phyloP scores from a whole-genome alignment of 2,113 vertebrate genomes.

The Pan troglodytes region DNA sequence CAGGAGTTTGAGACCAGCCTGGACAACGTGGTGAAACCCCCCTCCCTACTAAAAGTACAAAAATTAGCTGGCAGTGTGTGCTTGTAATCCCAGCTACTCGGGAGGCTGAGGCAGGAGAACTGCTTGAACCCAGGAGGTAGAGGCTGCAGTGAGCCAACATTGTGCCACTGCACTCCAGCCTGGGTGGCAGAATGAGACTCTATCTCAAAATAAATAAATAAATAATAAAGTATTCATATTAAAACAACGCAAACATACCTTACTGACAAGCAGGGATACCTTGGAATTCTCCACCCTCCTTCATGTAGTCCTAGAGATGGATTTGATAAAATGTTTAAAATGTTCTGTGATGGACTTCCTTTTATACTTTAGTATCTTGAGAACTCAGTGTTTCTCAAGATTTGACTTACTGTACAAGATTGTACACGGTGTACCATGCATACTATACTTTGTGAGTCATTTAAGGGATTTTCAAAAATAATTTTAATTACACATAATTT shows the following conservation, averaged over 20 bases:
- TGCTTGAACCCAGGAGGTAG: too few species aligned
- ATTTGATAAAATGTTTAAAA: neutral
- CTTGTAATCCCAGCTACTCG: too few species aligned
- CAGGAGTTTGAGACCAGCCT: too few species aligned
- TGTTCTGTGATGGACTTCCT: neutral
- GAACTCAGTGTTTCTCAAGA: neutral
- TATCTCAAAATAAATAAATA: too few species aligned
- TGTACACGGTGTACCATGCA: neutral
- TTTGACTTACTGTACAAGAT: neutral
- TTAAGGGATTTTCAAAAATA: neutral
- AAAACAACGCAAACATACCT: neutral
- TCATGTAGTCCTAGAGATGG: neutral
- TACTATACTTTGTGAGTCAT: neutral
- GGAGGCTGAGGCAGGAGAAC: too few species aligned
- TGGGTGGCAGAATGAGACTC: too few species aligned
- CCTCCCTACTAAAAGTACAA: too few species aligned
- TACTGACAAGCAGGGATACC: neutral
- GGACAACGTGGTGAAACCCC: too few species aligned
- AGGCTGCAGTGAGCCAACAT: too few species aligned
- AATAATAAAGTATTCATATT: neutral
- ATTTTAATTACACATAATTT: slow-evolving; percentile 3
- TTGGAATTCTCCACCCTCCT: neutral
- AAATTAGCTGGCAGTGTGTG: too few species aligned
- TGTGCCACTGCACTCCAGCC: too few species aligned
- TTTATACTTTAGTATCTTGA: neutral